phyloP scores from a whole-genome alignment of 2,113 vertebrate genomes.

The Laterallus jamaicensis region DNA sequence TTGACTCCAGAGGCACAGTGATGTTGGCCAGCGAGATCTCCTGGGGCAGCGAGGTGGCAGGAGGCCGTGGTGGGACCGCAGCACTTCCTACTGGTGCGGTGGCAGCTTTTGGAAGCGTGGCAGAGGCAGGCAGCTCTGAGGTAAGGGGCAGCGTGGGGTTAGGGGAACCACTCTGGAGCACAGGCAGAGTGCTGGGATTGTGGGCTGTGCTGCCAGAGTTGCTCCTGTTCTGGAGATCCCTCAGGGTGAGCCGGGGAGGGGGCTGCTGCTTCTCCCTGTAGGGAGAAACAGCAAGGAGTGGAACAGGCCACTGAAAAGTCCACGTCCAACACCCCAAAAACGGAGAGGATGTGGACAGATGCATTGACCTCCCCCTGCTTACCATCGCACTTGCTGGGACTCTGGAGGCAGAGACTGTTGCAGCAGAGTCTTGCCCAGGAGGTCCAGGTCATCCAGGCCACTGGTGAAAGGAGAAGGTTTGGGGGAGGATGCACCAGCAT shows the following conservation, averaged over 20 bases:
- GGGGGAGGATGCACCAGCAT: constrained; percentile 35
- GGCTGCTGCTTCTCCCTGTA: constrained; percentile 90
- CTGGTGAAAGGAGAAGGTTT: constrained; percentile 62
- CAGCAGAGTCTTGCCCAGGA: constrained; percentile 91
- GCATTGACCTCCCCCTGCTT: not conserved
- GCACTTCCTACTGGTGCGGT: constrained; percentile 2
- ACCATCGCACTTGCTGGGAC: constrained; percentile 94
- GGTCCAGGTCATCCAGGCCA: constrained; percentile 89
- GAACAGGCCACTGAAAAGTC: not conserved
- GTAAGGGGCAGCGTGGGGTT: constrained; percentile 58
- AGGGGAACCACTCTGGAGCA: constrained; percentile 53
- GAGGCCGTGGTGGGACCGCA: not conserved
- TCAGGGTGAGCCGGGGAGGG: constrained; percentile 83
- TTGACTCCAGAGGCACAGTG: constrained; percentile 91
- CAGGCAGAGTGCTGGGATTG: constrained; percentile 11
- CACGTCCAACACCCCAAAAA: not conserved
- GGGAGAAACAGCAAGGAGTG: not conserved
- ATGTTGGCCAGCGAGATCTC: constrained; percentile 86
- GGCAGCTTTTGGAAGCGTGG: not conserved
- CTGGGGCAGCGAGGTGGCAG: constrained; percentile 41
- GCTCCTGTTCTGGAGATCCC: constrained; percentile 90
- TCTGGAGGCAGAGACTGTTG: constrained; percentile 94
- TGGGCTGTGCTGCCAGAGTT: constrained; percentile 14
- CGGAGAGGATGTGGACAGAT: not conserved
- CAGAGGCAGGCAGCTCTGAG: constrained; percentile 41